A percentile compares a stretch with the other conserved stretches of the same genome.
phyloP scores from a whole-genome alignment of 2,113 vertebrate genomes.

The Notarius lentiginosus region DNA sequence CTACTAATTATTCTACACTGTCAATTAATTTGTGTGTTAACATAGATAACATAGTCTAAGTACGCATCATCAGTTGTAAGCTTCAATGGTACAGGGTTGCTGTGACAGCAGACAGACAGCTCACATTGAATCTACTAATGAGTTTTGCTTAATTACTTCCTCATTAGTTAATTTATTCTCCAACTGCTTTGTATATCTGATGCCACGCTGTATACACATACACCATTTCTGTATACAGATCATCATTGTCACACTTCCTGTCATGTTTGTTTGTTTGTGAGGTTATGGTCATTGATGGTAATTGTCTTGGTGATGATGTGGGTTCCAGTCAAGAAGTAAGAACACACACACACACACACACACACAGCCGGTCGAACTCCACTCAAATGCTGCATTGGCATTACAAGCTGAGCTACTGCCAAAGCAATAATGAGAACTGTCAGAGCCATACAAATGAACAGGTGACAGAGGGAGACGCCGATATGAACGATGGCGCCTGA shows the following conservation, averaged over 20 bases:
- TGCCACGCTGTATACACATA: conserved; percentile 17
- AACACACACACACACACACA: conserved; percentile 22
- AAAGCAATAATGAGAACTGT: conserved; percentile 78
- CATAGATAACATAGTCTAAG: conserved; percentile 10
- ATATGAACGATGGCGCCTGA: conserved; percentile 61
- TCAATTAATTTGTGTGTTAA: not conserved
- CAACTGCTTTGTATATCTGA: conserved; percentile 36
- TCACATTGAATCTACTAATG: conserved; percentile 23
- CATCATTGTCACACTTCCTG: conserved; percentile 46
- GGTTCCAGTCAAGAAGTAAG: conserved; percentile 8
- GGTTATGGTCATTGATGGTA: conserved; percentile 37
- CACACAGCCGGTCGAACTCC: conserved; percentile 63
- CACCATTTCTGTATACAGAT: conserved; percentile 27
- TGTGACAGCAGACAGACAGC: conserved; percentile 38
- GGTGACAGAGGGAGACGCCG: conserved; percentile 69
- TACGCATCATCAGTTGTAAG: conserved; percentile 10
- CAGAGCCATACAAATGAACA: conserved; percentile 75
- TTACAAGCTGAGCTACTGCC: conserved; percentile 74
- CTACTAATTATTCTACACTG: not conserved
- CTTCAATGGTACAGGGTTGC: not conserved
- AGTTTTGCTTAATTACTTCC: conserved; percentile 49
- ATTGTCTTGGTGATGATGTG: conserved; percentile 40
- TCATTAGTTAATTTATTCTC: conserved; percentile 52
- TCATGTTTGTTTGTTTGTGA: conserved; percentile 49
- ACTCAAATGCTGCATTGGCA: conserved; percentile 73